A percentile compares a stretch with the other conserved stretches of the same genome.
phyloP scores from a whole-genome alignment of 2,113 vertebrate species.

The Sylvia atricapilla region DNA sequence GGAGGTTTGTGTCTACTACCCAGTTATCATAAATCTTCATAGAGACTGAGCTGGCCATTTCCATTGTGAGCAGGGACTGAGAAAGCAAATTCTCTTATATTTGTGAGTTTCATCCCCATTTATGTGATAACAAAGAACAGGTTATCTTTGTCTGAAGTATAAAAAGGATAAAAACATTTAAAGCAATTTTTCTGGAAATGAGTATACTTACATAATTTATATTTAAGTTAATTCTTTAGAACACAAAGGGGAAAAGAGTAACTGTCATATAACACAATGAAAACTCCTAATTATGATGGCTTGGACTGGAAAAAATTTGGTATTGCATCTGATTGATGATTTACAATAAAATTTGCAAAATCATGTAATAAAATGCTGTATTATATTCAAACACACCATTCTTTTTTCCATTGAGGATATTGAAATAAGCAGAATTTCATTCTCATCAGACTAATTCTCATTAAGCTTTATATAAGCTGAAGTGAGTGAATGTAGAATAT shows the following conservation, averaged over 20 bases:
- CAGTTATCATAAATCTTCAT: slow-evolving; percentile 14
- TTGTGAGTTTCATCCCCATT: slow-evolving; percentile 27
- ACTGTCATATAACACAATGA: slow-evolving; percentile 1
- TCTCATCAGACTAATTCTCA: not conserved
- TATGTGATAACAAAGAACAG: not conserved
- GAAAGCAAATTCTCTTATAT: slow-evolving; percentile 37
- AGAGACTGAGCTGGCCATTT: slow-evolving; percentile 55
- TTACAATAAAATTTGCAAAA: slow-evolving; percentile 62
- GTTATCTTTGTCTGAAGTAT: not conserved
- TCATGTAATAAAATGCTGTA: slow-evolving; percentile 49
- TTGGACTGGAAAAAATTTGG: slow-evolving; percentile 27
- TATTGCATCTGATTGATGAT: slow-evolving; percentile 48
- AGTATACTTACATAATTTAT: not conserved
- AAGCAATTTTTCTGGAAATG: slow-evolving; percentile 20
- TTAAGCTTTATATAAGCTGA: not conserved
- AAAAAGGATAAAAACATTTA: not conserved
- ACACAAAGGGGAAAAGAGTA: not conserved
- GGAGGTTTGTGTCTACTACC: slow-evolving; percentile 59
- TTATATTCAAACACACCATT: slow-evolving; percentile 30
- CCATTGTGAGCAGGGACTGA: slow-evolving; percentile 28
- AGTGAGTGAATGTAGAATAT: not conserved
- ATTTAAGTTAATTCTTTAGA: slow-evolving; percentile 31
- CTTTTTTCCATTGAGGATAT: not conserved
- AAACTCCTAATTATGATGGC: not conserved
- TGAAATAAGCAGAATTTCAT: not conserved